Evolutionary conservation across 2,113 vertebrate species (phyloP).

Genomic region (Picathartes gymnocephalus): DNA sequence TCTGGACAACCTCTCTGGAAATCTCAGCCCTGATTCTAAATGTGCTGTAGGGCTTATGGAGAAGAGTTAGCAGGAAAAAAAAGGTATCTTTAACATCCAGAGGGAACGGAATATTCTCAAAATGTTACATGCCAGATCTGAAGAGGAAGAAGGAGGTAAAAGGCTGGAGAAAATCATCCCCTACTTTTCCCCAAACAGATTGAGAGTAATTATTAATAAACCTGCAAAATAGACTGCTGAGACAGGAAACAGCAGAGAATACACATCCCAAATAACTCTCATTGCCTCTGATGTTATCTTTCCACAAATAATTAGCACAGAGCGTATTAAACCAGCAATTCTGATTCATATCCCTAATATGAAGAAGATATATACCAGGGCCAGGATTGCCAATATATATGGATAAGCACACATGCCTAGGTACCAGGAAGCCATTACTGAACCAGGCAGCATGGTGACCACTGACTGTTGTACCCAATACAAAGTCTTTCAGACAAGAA

Average conservation of each 20-base stretch:
- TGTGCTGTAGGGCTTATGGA: neutral
- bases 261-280: neutral
- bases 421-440: neutral
- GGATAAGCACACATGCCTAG: neutral
- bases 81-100: neutral
- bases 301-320: neutral
- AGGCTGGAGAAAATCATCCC: neutral
- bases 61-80: neutral
- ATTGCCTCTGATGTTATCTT: neutral
- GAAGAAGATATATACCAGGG: neutral
- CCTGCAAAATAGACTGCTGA: accelerated
- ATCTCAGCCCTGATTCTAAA: neutral
- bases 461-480: neutral
- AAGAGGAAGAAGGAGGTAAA: neutral
- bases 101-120: neutral
- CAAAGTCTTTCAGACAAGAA: neutral
- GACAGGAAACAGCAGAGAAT: neutral
- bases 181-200: neutral
- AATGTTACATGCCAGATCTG: neutral
- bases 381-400: neutral
- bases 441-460: neutral
- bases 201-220: neutral
- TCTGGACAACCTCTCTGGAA: neutral
- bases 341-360: neutral
- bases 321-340: neutral